Evolutionary conservation across 2,113 vertebrate species (phyloP).

Genomic region (Ophthalmolycus amberensis): DNA sequence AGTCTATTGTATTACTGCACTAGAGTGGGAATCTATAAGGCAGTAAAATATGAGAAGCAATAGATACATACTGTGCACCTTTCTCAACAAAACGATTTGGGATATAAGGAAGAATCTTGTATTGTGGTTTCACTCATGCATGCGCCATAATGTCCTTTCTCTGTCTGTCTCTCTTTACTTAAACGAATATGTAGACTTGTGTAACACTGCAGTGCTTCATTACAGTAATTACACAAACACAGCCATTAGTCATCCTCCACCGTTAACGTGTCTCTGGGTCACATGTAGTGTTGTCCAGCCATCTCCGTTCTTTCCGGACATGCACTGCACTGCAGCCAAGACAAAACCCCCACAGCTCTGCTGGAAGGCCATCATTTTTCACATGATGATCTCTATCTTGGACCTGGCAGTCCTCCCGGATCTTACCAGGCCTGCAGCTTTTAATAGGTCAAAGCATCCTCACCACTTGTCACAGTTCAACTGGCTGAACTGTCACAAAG

Average conservation of each 20-base stretch:
- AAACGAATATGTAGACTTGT: slow-evolving; percentile 14
- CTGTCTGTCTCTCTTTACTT: slow-evolving; percentile 6
- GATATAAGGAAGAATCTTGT: background rate
- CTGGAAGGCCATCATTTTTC: slow-evolving; percentile 40
- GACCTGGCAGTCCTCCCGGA: slow-evolving; percentile 5
- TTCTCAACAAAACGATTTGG: background rate
- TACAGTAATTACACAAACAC: slow-evolving; percentile 52
- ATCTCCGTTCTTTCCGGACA: slow-evolving; percentile 2
- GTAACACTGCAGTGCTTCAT: slow-evolving; percentile 52
- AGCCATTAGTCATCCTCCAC: slow-evolving; percentile 44
- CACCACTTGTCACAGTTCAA: background rate
- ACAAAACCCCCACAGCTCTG: background rate
- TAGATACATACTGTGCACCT: background rate
- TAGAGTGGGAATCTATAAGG: background rate
- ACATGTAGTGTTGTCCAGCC: slow-evolving; percentile 41
- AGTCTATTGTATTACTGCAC: background rate
- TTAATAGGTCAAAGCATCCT: slow-evolving; percentile 34
- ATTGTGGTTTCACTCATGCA: background rate
- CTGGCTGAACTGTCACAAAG: background rate
- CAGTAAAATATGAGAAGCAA: background rate
- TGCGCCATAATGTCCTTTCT: background rate
- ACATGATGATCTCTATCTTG: slow-evolving; percentile 41
- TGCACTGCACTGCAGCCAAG: slow-evolving; percentile 23
- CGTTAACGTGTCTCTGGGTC: slow-evolving; percentile 43
- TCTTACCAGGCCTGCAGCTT: slow-evolving; percentile 23